A percentile compares a stretch with the other conserved stretches of the same genome.
Evolutionary conservation across 2,113 vertebrate genomes (phyloP).

Genomic region (Phrynocephalus versicolor): DNA sequence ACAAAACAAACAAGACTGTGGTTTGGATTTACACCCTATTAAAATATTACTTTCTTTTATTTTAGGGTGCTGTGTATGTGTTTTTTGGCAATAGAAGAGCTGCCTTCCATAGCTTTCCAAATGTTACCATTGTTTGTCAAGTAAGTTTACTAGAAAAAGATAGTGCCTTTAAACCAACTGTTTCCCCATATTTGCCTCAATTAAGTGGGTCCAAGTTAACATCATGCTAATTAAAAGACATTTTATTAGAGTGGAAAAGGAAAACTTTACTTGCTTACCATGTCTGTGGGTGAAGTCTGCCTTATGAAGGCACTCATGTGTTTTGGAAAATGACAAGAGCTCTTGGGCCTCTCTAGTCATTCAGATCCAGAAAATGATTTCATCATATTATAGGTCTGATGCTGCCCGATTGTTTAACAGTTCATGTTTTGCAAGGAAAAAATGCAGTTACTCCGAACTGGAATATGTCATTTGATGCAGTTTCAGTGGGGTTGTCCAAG

Average conservation of each 20-base stretch:
- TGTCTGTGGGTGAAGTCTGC: neutral
- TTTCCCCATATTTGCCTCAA: neutral
- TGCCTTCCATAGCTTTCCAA: conserved; percentile 60
- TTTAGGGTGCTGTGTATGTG: conserved; percentile 77
- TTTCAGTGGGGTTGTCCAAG: no score
- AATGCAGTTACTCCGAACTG: no score
- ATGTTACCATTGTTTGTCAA: conserved; percentile 73
- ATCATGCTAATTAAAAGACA: neutral
- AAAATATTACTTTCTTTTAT: neutral
- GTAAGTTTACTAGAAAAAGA: conserved; percentile 46
- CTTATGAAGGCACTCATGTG: neutral
- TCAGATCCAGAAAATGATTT: no score
- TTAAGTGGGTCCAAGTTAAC: neutral
- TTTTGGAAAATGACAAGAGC: neutral
- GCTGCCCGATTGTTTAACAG: no score
- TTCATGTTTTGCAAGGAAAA: no score
- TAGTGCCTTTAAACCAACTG: neutral
- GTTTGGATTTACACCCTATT: conserved; percentile 7
- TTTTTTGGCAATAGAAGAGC: conserved; percentile 65
- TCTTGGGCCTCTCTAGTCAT: no score
- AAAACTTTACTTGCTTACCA: neutral
- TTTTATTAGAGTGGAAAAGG: neutral
- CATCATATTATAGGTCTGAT: no score
- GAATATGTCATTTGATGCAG: no score
- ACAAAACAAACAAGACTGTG: neutral